These are phyloP conservation scores for Harlomillsia oculata DNA, from an alignment of 1,140 invertebrate genomes.

Conservation along the genomic window DNA sequence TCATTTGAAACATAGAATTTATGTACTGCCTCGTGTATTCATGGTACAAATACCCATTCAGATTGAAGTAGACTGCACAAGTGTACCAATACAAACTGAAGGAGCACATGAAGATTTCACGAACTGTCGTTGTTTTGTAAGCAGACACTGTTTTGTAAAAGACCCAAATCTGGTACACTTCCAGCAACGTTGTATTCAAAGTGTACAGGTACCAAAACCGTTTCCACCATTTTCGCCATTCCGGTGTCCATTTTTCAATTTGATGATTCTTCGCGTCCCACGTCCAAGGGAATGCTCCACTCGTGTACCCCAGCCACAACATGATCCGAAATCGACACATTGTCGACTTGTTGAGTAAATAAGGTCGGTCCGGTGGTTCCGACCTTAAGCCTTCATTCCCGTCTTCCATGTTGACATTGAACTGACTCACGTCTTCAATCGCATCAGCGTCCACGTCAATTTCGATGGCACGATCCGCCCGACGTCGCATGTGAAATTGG, in stretches of 20 bases:
- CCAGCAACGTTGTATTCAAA: slow-evolving; percentile 2
- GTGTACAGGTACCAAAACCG: slow-evolving; percentile 8
- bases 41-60: slow-evolving; percentile 8
- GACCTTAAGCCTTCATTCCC: too few species aligned
- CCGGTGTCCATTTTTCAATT: background rate
- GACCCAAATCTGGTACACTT: slow-evolving; percentile 7
- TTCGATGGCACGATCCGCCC: too few species aligned
- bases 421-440: too few species aligned
- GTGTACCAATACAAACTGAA: slow-evolving; percentile 11
- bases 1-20: slow-evolving; percentile 4
- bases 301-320: background rate
- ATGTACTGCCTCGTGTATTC: slow-evolving; percentile 9
- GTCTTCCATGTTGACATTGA: too few species aligned
- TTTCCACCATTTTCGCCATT: background rate
- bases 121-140: background rate
- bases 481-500: too few species aligned
- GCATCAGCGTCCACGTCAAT: too few species aligned
- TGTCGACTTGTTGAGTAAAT: slow-evolving; percentile 6
- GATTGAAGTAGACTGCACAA: slow-evolving; percentile 10
- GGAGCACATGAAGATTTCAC: slow-evolving; percentile 15
- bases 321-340: background rate
- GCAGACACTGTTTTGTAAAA: background rate
- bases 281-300: slow-evolving; percentile 13
- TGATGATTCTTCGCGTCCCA: slow-evolving; percentile 6
- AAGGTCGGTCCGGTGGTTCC: too few species aligned